Evolutionary conservation across 2,797 vertebrate species (phyloP), one percentile per base, ranked within the genome.

Genomic region (Propithecus perrieri): DNA sequence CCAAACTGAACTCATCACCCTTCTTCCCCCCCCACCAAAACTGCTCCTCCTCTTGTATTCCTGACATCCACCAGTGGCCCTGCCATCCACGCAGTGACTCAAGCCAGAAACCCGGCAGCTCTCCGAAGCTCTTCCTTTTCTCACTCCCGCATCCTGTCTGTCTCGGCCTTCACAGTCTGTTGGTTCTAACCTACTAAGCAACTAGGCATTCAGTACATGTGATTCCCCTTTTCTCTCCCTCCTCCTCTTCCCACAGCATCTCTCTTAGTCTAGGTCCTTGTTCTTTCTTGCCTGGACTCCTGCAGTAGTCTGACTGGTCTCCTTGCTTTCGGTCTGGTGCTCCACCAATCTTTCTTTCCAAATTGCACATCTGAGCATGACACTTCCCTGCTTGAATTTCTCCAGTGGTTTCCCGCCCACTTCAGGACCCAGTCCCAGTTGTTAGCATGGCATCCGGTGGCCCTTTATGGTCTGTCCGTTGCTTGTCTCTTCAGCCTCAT

Each of bases 1-100:
- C 96, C 53, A 94, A 97, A 86, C 65, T 97, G 95, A 97, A 74
- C 85, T 92, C 88, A 94, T 89, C 94, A 93, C 78, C 33, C 89
- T 74, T 48, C 67, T 63, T 76, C 55, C 35, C 71, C 57, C 20
- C 4, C 57, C 92, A 93, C 61, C 94, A n/a, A 63, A 81, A 74
- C 59, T 33, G 1, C 67, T 53, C 46, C 53, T 74, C 46, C 46
- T 43, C 55, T 61, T 41, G 71, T 85, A 61, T 35, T 48, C 61
- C 90, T 71, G 38, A 38, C 35, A 78, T 92, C 80, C 3, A 0
- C 67, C 88, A 26, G 55, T 67, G 85, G 80, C 48, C 63, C 78
- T 95, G 38, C 85, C 90, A 14, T n/a, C 59, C 9, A 4, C 28
- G 46, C 71, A 2, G 17, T 53, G 57, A 28, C 74, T 84, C 86